Conservation (phyloP, 37 sponge, comb jelly and placozoan species). For the Theonella swinhoei region DNA sequence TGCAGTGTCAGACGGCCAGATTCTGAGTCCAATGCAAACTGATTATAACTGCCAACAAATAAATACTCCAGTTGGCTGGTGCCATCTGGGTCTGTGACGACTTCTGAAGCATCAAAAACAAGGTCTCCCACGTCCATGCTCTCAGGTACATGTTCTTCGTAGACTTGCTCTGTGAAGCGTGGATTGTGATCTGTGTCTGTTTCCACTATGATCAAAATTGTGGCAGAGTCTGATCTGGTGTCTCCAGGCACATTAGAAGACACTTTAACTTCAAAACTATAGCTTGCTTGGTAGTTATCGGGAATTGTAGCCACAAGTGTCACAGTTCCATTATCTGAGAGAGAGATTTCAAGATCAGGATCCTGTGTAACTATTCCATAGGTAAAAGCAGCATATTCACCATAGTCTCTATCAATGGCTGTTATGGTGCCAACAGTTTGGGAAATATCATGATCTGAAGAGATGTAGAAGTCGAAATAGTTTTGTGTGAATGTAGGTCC, state of each 20-base stretch:
- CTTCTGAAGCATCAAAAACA: conserved; percentile 12
- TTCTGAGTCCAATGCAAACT: conserved; percentile 35
- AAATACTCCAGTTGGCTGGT: conserved; percentile 26
- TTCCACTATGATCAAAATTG: conserved; percentile 36
- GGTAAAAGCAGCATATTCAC: conserved; percentile 30
- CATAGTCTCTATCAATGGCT: conserved; percentile 57
- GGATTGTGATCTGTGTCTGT: conserved; percentile 52
- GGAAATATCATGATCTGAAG: neutral
- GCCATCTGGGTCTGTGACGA: conserved; percentile 70
- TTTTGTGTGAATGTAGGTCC: conserved; percentile 37
- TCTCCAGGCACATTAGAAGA: neutral
- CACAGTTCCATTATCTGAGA: conserved; percentile 38
- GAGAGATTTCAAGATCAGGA: neutral
- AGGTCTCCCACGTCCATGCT: neutral
- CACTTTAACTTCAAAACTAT: conserved; percentile 28
- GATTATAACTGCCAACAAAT: neutral
- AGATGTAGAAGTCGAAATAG: conserved; percentile 31
- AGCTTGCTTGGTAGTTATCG: neutral
- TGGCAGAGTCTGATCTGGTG: neutral
- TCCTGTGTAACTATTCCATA: conserved; percentile 9
- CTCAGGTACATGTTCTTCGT: conserved; percentile 9
- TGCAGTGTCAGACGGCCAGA: conserved; percentile 43
- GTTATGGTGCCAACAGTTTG: conserved; percentile 8
- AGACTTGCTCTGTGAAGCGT: conserved; percentile 9
- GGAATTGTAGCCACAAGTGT: neutral